phyloP scores from a whole-genome alignment of 1,140 invertebrate genomes.

The Lepidotrigona ventralis region DNA sequence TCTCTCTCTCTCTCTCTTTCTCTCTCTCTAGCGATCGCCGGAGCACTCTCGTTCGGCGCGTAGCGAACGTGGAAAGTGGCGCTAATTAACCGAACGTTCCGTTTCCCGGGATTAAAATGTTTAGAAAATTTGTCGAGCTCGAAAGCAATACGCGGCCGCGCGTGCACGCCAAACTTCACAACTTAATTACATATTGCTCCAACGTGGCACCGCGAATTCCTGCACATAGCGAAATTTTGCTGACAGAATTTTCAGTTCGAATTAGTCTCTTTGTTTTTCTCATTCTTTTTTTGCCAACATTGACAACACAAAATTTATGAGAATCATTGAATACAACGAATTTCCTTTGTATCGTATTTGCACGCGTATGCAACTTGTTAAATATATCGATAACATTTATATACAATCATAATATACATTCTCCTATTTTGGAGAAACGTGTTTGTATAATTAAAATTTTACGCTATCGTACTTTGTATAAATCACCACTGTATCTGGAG shows the following conservation, averaged over 20 bases:
- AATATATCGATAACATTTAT: no score
- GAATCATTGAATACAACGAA: background rate
- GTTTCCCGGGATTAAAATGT: slow-evolving; percentile 2
- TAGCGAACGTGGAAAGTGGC: slow-evolving; percentile 25
- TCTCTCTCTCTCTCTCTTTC: background rate
- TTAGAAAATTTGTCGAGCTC: slow-evolving; percentile 18
- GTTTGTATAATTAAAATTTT: background rate
- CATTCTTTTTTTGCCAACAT: background rate
- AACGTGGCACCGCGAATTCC: background rate
- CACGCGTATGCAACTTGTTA: no score
- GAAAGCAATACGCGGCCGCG: background rate
- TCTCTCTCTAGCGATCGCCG: background rate
- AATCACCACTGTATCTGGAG: no score
- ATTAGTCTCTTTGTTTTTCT: background rate
- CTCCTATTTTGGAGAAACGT: background rate
- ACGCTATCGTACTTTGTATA: background rate
- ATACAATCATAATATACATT: background rate
- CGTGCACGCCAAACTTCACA: background rate
- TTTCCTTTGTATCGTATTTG: no score
- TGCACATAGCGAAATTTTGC: background rate
- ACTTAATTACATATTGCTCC: background rate
- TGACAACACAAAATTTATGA: background rate
- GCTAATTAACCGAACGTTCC: slow-evolving; percentile 26
- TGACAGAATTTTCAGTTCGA: background rate
- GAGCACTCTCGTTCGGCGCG: slow-evolving; percentile 6